Evolutionary conservation across 2,888 invertebrate genomes (phyloP), one percentile per base, ranked within the genome.

Genomic region (Corbicula japonica): DNA sequence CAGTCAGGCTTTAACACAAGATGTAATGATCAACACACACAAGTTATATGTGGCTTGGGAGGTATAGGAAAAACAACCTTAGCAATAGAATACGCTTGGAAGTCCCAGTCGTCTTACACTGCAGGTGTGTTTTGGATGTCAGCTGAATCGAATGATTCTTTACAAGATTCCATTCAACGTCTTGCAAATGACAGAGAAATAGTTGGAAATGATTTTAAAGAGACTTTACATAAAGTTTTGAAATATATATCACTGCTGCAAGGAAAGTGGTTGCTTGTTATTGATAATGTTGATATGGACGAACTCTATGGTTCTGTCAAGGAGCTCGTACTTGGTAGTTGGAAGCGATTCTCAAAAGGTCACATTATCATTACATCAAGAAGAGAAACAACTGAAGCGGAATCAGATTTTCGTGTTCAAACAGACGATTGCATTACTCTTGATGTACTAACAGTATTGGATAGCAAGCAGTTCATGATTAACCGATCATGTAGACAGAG

Each of bases 61-160:
- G 18, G 50, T 28, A 65, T 58, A n/a, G 80, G 77, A 28, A 74
- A 80, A 66, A 80, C 76, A 26, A 66, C 74, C 1, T n/a, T 80
- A n/a, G 65, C 76, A 18, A 61, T 71, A 6, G 76, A 81, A 61
- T 81, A 66, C 41, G 18, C 76, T 26, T 76, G 80, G 80, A 35
- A 23, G 18, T 70, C 56, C 46, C 69, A 66, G 15, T 30, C 18
- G 0, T 56, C 60, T 50, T 80, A 76, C 63, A 30, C 52, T 12
- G 74, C 76, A 28, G 80, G 80, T 12, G 48, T 80, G 8, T 80
- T 76, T 58, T 80, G 76, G 80, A 52, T 80, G 32, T 76, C 76
- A 10, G 80, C 66, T 10, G 80, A 76, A 41, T 62, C 56, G 15
- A 63, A 32, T 26, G 76, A 76, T 32, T 34, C 62, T 0, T 54